These are phyloP conservation scores for Chymomyza procnemis DNA, from an alignment of 2,888 invertebrate genomes.

Conservation along the genomic window DNA sequence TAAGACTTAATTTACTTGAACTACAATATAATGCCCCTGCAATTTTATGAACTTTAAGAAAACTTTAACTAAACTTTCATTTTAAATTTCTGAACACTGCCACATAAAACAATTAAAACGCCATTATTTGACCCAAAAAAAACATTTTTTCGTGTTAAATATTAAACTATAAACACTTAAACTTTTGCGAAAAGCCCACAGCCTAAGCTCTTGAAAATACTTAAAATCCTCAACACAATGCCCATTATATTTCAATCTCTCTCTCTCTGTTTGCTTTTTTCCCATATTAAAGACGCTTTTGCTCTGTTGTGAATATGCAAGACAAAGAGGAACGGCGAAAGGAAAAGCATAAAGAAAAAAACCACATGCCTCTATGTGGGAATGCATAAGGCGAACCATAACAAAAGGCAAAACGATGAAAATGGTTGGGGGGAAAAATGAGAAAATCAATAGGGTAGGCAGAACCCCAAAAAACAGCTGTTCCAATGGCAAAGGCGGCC, in stretches of 20 bases:
- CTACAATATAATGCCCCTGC: no score
- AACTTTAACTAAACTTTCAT: no score
- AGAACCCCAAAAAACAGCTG: constrained; percentile 46
- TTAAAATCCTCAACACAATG: constrained; percentile 16
- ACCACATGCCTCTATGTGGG: not conserved
- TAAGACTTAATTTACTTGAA: no score
- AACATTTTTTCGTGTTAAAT: not conserved
- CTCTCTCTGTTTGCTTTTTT: no score
- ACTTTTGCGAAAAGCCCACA: not conserved
- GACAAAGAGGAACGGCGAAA: constrained; percentile 42
- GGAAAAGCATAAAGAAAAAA: no score
- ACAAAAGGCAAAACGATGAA: constrained; percentile 9
- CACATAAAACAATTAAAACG: not conserved
- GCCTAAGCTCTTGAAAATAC: not conserved
- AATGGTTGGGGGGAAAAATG: constrained; percentile 21
- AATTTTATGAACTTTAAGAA: no score
- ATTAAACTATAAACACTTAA: not conserved
- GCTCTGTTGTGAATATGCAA: constrained; percentile 63
- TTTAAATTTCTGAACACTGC: no score
- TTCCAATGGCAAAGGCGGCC: constrained; percentile 10
- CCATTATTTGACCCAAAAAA: not conserved
- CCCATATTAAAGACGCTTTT: not conserved
- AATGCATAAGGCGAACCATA: no score
- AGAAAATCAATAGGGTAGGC: constrained; percentile 56
- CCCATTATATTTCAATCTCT: not conserved